Evolutionary conservation across 2,888 invertebrate genomes (phyloP).

Genomic region (Caenorhabditis sp.): DNA sequence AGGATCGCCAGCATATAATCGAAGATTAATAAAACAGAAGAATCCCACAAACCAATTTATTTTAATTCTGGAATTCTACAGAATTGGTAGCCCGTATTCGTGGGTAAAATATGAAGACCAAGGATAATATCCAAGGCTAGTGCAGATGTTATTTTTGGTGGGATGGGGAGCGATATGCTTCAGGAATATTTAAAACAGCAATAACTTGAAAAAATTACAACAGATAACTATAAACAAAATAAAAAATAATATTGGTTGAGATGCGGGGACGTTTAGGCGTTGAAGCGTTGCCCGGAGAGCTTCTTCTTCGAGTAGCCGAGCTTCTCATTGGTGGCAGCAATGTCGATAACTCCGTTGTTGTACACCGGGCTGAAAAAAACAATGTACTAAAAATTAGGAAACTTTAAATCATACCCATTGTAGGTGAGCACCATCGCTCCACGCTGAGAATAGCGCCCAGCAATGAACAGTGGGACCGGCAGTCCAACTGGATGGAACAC

Average conservation of each 20-base stretch:
- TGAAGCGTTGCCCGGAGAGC: constrained; percentile 30
- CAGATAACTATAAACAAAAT: not conserved
- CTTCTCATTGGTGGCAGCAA: constrained; percentile 17
- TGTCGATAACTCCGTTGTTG: constrained; percentile 10
- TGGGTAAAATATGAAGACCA: too few species aligned
- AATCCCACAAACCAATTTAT: too few species aligned
- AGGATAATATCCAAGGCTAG: too few species aligned
- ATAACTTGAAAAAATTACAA: not conserved
- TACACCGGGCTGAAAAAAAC: constrained; percentile 21
- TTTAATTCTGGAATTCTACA: too few species aligned
- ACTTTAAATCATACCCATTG: constrained; percentile 13
- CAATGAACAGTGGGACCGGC: constrained; percentile 64
- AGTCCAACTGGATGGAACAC: constrained; percentile 56
- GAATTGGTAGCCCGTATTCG: too few species aligned
- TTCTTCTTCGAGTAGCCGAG: constrained; percentile 23
- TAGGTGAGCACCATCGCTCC: constrained; percentile 40
- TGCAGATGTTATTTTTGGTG: too few species aligned
- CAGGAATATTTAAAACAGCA: too few species aligned
- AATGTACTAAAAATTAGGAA: not conserved
- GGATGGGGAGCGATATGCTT: too few species aligned
- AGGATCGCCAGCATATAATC: too few species aligned
- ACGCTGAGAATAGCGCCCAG: constrained; percentile 60
- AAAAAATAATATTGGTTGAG: not conserved
- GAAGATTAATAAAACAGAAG: too few species aligned
- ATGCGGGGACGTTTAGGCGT: constrained; percentile 27